Evolutionary conservation across 2,797 vertebrate species (phyloP).

Genomic region (Pseudopleuronectes americanus): DNA sequence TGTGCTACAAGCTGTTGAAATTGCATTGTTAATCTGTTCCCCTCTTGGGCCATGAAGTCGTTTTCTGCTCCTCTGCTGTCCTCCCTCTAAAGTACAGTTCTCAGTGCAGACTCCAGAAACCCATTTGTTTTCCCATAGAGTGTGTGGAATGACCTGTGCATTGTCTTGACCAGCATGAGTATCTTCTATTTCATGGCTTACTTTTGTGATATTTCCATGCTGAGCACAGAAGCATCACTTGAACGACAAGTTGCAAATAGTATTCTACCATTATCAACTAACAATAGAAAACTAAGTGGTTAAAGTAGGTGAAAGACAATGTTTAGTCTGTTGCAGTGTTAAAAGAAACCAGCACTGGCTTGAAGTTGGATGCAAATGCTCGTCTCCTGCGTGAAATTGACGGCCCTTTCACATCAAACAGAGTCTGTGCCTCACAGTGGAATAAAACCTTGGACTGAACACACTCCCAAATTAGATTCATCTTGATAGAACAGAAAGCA

Average conservation of each 20-base stretch:
- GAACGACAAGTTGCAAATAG: background rate
- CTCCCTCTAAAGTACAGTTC: background rate
- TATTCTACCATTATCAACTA: background rate
- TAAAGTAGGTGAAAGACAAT: background rate
- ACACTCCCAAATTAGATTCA: conserved; percentile 34
- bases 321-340: background rate
- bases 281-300: background rate
- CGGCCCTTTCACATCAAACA: conserved; percentile 13
- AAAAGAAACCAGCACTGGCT: background rate
- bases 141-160: background rate
- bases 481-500: conserved; percentile 28
- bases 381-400: conserved; percentile 10
- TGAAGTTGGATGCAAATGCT: background rate
- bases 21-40: background rate
- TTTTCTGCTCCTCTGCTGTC: background rate
- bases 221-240: background rate
- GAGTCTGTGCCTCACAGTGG: conserved; percentile 2
- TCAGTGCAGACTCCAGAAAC: background rate
- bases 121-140: background rate
- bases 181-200: background rate
- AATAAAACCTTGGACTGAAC: conserved; percentile 36
- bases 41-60: background rate
- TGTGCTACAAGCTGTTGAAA: background rate
- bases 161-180: background rate
- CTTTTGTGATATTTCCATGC: background rate